Base-by-base conservation (phyloP, 2,888 invertebrate species). In the Plebejus anna region DNA sequence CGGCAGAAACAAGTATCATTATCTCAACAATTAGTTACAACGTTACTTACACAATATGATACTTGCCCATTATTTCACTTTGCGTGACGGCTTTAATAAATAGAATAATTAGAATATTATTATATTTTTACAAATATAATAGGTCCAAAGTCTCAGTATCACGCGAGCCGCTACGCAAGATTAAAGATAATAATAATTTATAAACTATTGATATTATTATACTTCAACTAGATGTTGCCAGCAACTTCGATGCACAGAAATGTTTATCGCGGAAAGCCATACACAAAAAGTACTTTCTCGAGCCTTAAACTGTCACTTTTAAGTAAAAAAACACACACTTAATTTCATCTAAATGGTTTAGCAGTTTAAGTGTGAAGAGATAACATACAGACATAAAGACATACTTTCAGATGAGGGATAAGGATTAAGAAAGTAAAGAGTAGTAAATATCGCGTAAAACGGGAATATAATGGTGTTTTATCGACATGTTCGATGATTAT, bases 41-140 rank as follows among this genome's bases (percentile, higher is more conserved):
- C 28, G 61, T 61, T 28, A 4, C 59, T 59, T 59, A 59, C 22
- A 61, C 61, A 61, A 32, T 2, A 32, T 61, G 61, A 61, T 28
- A 61, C 61, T 28, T 28, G 61, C 22, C 61, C 61, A 61, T 61
- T 61, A 61, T 22, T 28, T 9, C 11, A 9, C 9, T 28, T 9
- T 61, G 61, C 61, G 61, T 61, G 61, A 9, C 61, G 9, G 28
- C 22, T 28, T 61, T 61, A 61, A 61, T 61, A 28, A 61, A 61
- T 59, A 59, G 59, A 61, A 61, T 61, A 61, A 28, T 61, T 59
- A 59, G 28, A 61, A 61, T 61, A 7, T n/a, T 59, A 59, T 7
- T 22, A 59, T 59, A 61, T 61, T 61, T 28, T 28, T 61, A 61
- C 28, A 11, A 28, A 61, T 59, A 59, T 22, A 59, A 59, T 22